These are phyloP conservation scores for Anoplolepis gracilipes DNA, from an alignment of 1,140 invertebrate genomes.

Conservation along the genomic window DNA sequence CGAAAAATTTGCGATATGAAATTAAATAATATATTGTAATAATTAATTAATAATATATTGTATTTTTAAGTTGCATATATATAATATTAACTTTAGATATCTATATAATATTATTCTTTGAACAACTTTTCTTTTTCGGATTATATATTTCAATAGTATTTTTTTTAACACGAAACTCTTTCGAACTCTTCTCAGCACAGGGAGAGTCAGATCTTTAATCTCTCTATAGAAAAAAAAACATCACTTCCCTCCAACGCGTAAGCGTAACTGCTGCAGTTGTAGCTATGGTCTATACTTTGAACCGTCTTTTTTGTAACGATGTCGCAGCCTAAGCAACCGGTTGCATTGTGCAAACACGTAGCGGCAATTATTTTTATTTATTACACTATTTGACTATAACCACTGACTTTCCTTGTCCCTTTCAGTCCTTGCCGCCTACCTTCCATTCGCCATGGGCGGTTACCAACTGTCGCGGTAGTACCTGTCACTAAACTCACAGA, in stretches of 20 bases:
- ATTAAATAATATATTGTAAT: conserved; percentile 15
- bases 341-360: conserved; percentile 84
- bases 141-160: background rate
- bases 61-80: too few relatives aligned
- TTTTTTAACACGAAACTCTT: conserved; percentile 11
- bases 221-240: conserved; percentile 60
- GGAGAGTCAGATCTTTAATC: conserved; percentile 56
- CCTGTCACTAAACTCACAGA: conserved; percentile 68
- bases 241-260: conserved; percentile 53
- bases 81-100: background rate
- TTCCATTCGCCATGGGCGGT: conserved; percentile 57
- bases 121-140: background rate
- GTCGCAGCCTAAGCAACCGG: conserved; percentile 77
- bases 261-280: conserved; percentile 20
- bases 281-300: conserved; percentile 25
- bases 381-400: conserved; percentile 78
- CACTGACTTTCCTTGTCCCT: conserved; percentile 74
- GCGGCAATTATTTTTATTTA: conserved; percentile 84
- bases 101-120: background rate
- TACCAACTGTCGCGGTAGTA: conserved; percentile 75
- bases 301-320: conserved; percentile 61
- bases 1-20: conserved; percentile 12
- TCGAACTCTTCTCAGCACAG: background rate
- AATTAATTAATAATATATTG: too few relatives aligned
- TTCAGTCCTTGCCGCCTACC: conserved; percentile 32